These are phyloP conservation scores for Ochropacha duplaris DNA, from an alignment of 2,888 invertebrate species.

Conservation along the genomic window DNA sequence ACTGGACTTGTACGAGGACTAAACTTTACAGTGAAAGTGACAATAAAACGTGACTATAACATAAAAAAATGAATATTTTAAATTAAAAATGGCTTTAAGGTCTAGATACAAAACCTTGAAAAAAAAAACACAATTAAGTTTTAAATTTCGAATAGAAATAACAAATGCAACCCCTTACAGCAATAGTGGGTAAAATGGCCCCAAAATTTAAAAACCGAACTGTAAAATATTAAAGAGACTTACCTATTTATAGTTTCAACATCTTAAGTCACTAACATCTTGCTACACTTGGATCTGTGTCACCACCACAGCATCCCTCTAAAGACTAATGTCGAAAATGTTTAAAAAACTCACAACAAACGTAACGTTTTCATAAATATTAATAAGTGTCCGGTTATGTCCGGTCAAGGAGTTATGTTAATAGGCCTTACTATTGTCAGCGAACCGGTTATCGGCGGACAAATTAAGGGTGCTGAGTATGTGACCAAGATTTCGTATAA, in stretches of 20 bases:
- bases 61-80: no score
- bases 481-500: conserved; percentile 29
- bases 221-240: background rate
- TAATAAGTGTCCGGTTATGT: conserved; percentile 70
- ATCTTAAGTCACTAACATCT: conserved; percentile 9
- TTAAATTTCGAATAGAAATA: no score
- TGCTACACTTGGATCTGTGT: conserved; percentile 15
- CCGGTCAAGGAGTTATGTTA: conserved; percentile 82
- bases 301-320: conserved; percentile 46
- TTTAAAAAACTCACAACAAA: conserved; percentile 38
- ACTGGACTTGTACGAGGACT: no score
- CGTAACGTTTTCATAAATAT: conserved; percentile 66
- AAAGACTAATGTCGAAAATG: conserved; percentile 45
- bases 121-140: no score
- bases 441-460: conserved; percentile 67
- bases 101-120: no score
- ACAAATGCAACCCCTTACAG: background rate
- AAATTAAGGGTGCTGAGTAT: conserved; percentile 74
- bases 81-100: no score
- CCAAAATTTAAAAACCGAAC: background rate
- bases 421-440: conserved; percentile 69
- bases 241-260: conserved; percentile 5
- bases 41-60: no score
- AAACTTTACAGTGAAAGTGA: no score
- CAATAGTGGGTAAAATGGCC: background rate